Conservation (phyloP, 2,113 vertebrate genomes). For the Rhegmatorhina hoffmannsi region DNA sequence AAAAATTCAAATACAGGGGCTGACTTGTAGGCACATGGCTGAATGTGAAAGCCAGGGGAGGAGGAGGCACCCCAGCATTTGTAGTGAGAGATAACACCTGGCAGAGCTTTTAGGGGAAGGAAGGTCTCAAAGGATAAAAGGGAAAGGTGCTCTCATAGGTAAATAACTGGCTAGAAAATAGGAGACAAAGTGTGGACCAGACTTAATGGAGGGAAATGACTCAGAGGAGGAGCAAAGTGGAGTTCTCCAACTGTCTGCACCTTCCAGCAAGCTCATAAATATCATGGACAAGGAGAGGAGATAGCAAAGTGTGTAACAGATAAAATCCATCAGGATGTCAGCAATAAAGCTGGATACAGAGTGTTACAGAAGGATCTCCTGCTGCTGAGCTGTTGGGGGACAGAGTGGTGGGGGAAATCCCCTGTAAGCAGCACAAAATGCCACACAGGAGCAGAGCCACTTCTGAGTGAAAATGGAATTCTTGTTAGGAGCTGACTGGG, state of each 20-base stretch:
- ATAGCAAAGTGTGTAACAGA: background rate
- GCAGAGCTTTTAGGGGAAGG: background rate
- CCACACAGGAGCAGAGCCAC: background rate
- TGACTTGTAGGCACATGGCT: conserved; percentile 9
- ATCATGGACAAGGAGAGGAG: background rate
- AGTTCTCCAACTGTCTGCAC: background rate
- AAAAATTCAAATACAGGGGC: conserved; percentile 39
- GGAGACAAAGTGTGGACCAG: background rate
- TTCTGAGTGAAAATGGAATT: background rate
- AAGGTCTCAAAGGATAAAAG: conserved; percentile 5
- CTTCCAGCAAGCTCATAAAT: conserved; percentile 9
- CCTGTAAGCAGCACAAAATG: background rate
- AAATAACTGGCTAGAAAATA: background rate
- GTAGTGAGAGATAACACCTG: background rate
- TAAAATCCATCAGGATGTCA: background rate
- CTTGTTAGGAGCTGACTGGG: background rate
- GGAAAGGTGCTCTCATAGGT: background rate
- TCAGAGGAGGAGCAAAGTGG: background rate
- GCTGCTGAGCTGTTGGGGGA: accelerated
- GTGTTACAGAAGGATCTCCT: background rate
- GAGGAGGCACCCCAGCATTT: background rate
- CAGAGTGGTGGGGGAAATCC: background rate
- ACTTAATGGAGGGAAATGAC: background rate
- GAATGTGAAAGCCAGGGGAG: conserved; percentile 22
- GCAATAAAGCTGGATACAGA: background rate